Evolutionary conservation across 2,797 vertebrate genomes (phyloP), one percentile per base, ranked within the genome.

Genomic region (Acanthurus lineatus): DNA sequence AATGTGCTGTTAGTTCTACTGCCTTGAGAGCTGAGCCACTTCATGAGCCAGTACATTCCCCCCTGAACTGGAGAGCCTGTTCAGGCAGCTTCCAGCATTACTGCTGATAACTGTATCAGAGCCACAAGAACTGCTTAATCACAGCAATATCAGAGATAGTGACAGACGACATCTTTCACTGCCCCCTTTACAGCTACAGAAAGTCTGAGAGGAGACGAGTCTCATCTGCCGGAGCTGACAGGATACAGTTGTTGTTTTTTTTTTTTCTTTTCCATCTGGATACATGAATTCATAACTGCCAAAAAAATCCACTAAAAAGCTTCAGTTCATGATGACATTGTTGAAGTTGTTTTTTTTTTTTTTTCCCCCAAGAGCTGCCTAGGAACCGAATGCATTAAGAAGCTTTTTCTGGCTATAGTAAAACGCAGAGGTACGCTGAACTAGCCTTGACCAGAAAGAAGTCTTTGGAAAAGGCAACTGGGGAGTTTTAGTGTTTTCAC

Each of bases 1-100:
- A 82, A 86, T 90, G 76, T 91, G 76, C 91, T 86, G 86, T 90
- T 86, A 83, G 77, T 85, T 84, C 68, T 69, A 66, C 86, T 69
- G 87, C 73, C 85, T 66, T 52, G 76, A 79, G 89, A 88, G 69
- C 65, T 42, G 44, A 66, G 80, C 62, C n/a, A 57, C 87, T 92
- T 88, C 84, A 86, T 91, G 89, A 88, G 70, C 81, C 60, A 48
- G 73, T n/a, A 38, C 68, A 25, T 53, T 77, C 40, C 57, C 83
- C 54, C 70, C 84, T 58, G 66, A 88, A 77, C 78, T 76, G 84
- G 79, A 84, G 83, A 88, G 80, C 62, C 68, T 87, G 73, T 74
- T 78, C 86, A 71, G 77, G 86, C 86, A 73, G 83, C 79, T 87
- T 68, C 80, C 67, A 86, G 86, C 80, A 77, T 85, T 85, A 76